A percentile compares a stretch with the other conserved stretches of the same genome.
phyloP scores from a whole-genome alignment of 2,113 vertebrate species.

The Grammatotria lemairii region DNA sequence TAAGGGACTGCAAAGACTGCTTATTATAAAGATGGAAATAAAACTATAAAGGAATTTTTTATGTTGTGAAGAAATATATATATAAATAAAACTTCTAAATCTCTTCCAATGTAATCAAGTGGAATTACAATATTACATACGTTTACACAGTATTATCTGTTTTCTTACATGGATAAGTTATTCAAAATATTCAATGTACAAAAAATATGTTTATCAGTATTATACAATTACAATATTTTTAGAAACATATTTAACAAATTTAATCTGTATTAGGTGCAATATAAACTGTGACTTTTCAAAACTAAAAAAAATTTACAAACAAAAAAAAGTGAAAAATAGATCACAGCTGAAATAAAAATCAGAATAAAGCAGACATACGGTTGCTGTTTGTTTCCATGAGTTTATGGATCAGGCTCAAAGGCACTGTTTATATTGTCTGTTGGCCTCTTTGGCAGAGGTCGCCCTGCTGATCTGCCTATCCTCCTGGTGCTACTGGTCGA shows the following conservation, averaged over 20 bases:
- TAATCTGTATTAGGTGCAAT: not conserved
- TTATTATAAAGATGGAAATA: not conserved
- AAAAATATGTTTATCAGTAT: not conserved
- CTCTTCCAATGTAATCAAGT: not conserved
- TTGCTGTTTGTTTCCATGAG: not conserved
- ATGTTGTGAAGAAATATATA: not conserved
- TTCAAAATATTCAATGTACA: not conserved
- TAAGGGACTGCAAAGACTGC: not conserved
- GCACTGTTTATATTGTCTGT: constrained; percentile 63
- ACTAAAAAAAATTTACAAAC: not conserved
- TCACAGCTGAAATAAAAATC: not conserved
- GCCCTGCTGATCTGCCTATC: constrained; percentile 32
- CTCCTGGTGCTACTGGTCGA: constrained; percentile 48
- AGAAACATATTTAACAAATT: not conserved
- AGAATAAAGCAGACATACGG: not conserved
- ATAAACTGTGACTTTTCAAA: not conserved
- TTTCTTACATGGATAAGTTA: not conserved
- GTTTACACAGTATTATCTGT: not conserved
- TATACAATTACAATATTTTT: not conserved
- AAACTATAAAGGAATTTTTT: not conserved
- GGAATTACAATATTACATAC: not conserved
- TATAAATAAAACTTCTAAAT: not conserved
- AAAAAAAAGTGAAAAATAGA: not conserved
- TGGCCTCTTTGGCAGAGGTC: constrained; percentile 60
- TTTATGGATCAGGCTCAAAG: constrained; percentile 66